phyloP scores from a whole-genome alignment of 2,797 vertebrate species.

The Spatula versicolor region DNA sequence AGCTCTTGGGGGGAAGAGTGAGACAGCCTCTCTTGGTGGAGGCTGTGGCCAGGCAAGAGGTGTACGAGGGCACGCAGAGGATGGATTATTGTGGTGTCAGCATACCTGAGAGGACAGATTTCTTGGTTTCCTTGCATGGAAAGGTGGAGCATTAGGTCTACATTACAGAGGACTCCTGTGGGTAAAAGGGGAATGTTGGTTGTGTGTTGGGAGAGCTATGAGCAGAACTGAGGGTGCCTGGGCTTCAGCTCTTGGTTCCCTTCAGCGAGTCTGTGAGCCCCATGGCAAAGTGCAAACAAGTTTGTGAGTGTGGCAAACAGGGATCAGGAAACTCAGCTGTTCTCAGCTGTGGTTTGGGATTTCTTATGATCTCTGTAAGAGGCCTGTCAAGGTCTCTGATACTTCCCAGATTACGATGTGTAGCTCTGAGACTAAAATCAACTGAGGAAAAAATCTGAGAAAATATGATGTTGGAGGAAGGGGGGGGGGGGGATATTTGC shows the following conservation, averaged over 20 bases:
- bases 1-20: background rate
- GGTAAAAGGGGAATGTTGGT: background rate
- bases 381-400: background rate
- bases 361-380: background rate
- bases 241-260: background rate
- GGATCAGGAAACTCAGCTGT: background rate
- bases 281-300: background rate
- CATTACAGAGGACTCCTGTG: background rate
- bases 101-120: background rate
- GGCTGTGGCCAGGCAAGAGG: background rate
- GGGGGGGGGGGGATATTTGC: background rate
- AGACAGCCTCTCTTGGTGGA: fast-evolving
- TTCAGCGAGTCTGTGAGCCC: background rate
- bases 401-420: background rate
- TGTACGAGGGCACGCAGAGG: background rate
- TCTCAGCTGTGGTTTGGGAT: background rate
- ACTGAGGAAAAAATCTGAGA: background rate
- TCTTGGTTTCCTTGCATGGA: background rate
- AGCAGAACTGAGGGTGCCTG: background rate
- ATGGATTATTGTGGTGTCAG: background rate
- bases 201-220: background rate
- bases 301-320: background rate
- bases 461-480: background rate
- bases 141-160: background rate
- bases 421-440: background rate